Percentiles rank a stretch among this genome's conserved stretches.
Conservation (phyloP, 2,888 invertebrate genomes). For the Cryptocephalus primarius region DNA sequence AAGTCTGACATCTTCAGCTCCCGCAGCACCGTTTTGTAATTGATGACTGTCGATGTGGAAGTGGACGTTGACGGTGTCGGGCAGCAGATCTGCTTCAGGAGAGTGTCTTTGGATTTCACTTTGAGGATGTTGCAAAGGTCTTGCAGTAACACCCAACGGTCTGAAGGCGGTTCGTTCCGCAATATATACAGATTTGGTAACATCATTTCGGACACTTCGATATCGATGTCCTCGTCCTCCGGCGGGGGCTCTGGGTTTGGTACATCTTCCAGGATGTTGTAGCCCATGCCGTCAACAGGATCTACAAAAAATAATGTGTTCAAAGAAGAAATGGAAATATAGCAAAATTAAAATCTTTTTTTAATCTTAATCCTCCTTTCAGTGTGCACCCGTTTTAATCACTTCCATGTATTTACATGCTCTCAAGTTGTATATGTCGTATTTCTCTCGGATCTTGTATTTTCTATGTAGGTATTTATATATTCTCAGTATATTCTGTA, state of each 20-base stretch:
- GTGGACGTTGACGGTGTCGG: constrained; percentile 40
- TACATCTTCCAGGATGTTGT: constrained; percentile 46
- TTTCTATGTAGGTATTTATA: too few relatives aligned
- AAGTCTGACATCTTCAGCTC: constrained; percentile 74
- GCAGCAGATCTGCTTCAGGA: constrained; percentile 61
- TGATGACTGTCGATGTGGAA: constrained; percentile 13
- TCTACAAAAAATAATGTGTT: constrained; percentile 30
- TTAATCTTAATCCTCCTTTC: background rate
- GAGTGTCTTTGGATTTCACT: constrained; percentile 71
- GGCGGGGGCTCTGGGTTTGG: constrained; percentile 42
- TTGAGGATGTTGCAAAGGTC: constrained; percentile 67
- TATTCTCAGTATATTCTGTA: too few relatives aligned
- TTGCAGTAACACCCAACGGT: constrained; percentile 71
- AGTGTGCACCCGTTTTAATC: too few relatives aligned
- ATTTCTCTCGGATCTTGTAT: too few relatives aligned
- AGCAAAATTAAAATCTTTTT: background rate
- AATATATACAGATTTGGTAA: constrained; percentile 73
- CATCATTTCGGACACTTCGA: constrained; percentile 70
- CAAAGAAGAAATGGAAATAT: background rate
- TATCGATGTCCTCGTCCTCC: constrained; percentile 54
- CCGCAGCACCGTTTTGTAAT: constrained; percentile 38
- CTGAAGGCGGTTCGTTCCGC: constrained; percentile 49
- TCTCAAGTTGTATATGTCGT: too few relatives aligned
- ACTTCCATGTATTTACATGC: too few relatives aligned
- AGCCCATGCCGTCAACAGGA: constrained; percentile 42